These are phyloP conservation scores for Macaria notata DNA, from an alignment of 2,888 invertebrate species.

Conservation along the genomic window DNA sequence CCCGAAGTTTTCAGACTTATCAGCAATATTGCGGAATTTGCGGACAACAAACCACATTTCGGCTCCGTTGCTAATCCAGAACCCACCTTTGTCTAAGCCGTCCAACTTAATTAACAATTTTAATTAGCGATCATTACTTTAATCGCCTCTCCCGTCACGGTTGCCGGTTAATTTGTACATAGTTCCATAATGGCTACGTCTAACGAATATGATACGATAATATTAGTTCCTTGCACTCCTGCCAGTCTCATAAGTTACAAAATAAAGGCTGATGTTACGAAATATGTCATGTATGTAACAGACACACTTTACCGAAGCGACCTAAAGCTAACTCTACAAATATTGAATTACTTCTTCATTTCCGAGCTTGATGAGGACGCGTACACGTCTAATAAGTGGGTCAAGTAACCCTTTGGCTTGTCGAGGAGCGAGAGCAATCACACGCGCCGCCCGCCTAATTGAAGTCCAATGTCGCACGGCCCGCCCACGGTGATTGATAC, in stretches of 20 bases:
- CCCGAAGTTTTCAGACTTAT: constrained; percentile 16
- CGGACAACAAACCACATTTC: constrained; percentile 22
- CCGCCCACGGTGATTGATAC: constrained; percentile 80
- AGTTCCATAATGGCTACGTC: constrained; percentile 37
- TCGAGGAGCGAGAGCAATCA: constrained; percentile 75
- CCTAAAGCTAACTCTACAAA: constrained; percentile 37
- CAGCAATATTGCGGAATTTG: constrained; percentile 22
- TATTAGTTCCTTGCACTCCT: not conserved
- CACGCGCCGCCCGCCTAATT: constrained; percentile 78
- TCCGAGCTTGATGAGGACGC: constrained; percentile 57
- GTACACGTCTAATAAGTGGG: constrained; percentile 71
- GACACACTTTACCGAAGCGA: constrained; percentile 9
- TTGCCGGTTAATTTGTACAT: constrained; percentile 53
- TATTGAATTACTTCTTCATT: constrained; percentile 58
- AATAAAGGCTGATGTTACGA: no score
- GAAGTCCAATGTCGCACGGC: constrained; percentile 80
- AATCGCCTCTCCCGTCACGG: constrained; percentile 60
- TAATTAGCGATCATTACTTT: constrained; percentile 63
- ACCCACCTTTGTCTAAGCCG: constrained; percentile 41
- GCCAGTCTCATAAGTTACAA: not conserved
- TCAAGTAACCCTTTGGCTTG: constrained; percentile 77
- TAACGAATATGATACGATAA: constrained; percentile 38
- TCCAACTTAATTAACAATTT: constrained; percentile 58
- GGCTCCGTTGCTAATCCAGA: constrained; percentile 28
- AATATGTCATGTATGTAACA: no score